Evolutionary conservation across 2,797 vertebrate genomes (phyloP).

Genomic region (Distichodus sexfasciatus): DNA sequence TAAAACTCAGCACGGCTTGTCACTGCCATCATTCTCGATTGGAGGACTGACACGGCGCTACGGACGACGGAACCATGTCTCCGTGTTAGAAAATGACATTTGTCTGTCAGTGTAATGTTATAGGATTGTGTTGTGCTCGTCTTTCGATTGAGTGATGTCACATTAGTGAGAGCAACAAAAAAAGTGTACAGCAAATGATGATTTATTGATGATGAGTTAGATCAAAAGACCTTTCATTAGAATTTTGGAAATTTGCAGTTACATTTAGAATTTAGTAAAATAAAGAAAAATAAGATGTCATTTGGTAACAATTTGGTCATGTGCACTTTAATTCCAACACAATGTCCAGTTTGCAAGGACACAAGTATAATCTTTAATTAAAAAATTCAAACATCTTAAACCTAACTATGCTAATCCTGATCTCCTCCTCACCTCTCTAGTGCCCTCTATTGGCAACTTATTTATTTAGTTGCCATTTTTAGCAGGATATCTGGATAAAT

Average conservation of each 20-base stretch:
- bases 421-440: slow-evolving; percentile 23
- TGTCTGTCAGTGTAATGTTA: not conserved
- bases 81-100: not conserved
- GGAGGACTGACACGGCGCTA: too few relatives aligned
- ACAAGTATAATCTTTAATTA: too few relatives aligned
- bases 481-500: not conserved
- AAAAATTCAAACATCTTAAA: not conserved
- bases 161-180: not conserved
- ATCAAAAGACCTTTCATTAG: too few relatives aligned
- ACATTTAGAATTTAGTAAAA: too few relatives aligned
- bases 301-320: not conserved
- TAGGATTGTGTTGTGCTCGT: too few relatives aligned
- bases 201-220: too few relatives aligned
- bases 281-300: not conserved
- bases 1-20: not conserved
- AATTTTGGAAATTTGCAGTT: too few relatives aligned
- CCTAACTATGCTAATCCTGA: not conserved
- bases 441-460: slow-evolving; percentile 49
- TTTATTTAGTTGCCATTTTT: not conserved
- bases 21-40: not conserved
- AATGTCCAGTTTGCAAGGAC: not conserved
- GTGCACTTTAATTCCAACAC: too few relatives aligned
- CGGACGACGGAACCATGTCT: too few relatives aligned
- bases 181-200: not conserved
- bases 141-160: not conserved